Evolutionary conservation across 2,797 vertebrate genomes (phyloP).

Genomic region (Fundulus diaphanus): DNA sequence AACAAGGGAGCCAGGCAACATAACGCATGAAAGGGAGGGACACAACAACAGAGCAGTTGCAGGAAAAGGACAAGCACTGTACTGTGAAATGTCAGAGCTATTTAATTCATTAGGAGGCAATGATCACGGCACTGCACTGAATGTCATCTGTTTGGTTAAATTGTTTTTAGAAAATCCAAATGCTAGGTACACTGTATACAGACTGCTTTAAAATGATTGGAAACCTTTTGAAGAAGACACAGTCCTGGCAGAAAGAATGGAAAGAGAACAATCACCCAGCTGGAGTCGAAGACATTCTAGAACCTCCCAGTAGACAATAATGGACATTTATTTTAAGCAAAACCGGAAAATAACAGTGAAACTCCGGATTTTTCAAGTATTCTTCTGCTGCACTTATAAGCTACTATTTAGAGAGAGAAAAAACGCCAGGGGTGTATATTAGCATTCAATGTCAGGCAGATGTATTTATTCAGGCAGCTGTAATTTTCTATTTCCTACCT

Average conservation of each 20-base stretch:
- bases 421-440: constrained; percentile 48
- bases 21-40: constrained; percentile 58
- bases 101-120: constrained; percentile 79
- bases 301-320: constrained; percentile 34
- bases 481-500: constrained; percentile 29
- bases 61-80: constrained; percentile 67
- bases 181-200: constrained; percentile 59
- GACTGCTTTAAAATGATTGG: constrained; percentile 59
- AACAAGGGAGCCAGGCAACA: constrained; percentile 51
- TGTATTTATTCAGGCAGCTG: constrained; percentile 17
- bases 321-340: constrained; percentile 35
- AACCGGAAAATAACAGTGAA: constrained; percentile 61
- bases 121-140: constrained; percentile 70
- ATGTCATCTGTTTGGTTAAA: constrained; percentile 78
- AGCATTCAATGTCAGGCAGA: constrained; percentile 42
- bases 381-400: constrained; percentile 23
- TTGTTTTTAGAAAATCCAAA: constrained; percentile 43
- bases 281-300: constrained; percentile 35
- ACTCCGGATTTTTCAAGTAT: constrained; percentile 29
- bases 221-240: constrained; percentile 56
- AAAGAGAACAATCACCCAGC: constrained; percentile 34
- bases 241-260: constrained; percentile 25
- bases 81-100: constrained; percentile 78
- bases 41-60: constrained; percentile 58
- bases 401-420: constrained; percentile 36